These are phyloP conservation scores for Microcebus jonahi DNA, from an alignment of 2,113 vertebrate genomes.

Conservation along the genomic window DNA sequence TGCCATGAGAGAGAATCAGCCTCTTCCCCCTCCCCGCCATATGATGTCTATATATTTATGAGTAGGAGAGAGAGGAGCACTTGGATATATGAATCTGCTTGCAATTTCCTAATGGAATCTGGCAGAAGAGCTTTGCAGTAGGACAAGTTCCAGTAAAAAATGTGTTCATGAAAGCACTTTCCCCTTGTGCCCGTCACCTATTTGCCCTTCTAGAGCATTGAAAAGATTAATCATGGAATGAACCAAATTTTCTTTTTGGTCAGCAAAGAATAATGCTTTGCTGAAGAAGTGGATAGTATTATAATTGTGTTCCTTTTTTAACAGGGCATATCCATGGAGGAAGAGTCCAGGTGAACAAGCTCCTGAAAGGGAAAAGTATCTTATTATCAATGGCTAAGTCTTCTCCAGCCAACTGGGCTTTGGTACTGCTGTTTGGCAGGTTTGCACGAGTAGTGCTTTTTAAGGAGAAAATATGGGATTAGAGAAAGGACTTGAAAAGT, in stretches of 20 bases:
- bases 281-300: neutral
- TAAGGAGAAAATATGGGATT: neutral
- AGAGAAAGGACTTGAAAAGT: neutral
- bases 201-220: constrained; percentile 48
- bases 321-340: neutral
- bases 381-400: neutral
- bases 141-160: constrained; percentile 69
- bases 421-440: neutral
- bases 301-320: neutral
- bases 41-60: constrained; percentile 71
- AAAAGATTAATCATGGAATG: constrained; percentile 43
- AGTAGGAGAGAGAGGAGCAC: constrained; percentile 35
- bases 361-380: neutral
- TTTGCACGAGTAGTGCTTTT: neutral
- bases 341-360: neutral
- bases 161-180: constrained; percentile 39
- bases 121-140: constrained; percentile 64
- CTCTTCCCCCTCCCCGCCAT: constrained; percentile 10
- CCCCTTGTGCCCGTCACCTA: neutral
- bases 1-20: constrained; percentile 27
- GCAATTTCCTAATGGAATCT: constrained; percentile 79
- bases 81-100: constrained; percentile 67
- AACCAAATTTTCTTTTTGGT: constrained; percentile 22
- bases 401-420: neutral
- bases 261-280: neutral